These are phyloP conservation scores for Amphiura filiformis DNA, from an alignment of 35 echinoderm and acorn worm genomes.

Conservation along the genomic window DNA sequence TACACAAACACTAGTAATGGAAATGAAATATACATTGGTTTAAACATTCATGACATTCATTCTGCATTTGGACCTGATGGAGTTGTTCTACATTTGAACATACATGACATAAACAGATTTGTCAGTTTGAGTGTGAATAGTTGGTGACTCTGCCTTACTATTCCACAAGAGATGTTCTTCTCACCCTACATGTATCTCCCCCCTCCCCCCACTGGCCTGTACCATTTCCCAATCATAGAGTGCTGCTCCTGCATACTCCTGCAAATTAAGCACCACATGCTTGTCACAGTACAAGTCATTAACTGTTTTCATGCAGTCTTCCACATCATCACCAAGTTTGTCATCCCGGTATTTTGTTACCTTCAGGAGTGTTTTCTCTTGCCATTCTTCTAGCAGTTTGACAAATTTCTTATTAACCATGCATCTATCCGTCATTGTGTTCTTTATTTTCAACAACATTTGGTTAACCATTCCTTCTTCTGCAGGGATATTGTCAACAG, in stretches of 20 bases:
- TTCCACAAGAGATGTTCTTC: conserved; percentile 36
- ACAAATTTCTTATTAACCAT: conserved; percentile 53
- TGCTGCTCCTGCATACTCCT: too few relatives aligned
- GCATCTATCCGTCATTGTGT: conserved; percentile 58
- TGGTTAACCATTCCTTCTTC: not conserved
- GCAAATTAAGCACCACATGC: too few relatives aligned
- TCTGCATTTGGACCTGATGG: too few relatives aligned
- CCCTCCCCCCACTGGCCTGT: conserved; percentile 22
- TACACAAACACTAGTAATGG: too few relatives aligned
- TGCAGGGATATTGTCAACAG: not conserved
- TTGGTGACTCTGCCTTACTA: too few relatives aligned
- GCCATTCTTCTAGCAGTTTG: conserved; percentile 28
- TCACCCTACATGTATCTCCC: conserved; percentile 14
- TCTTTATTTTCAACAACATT: not conserved
- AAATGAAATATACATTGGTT: too few relatives aligned
- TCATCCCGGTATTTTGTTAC: conserved; percentile 36
- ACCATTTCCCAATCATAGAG: conserved; percentile 59
- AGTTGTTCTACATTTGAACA: too few relatives aligned
- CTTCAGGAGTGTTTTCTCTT: conserved; percentile 10
- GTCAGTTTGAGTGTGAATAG: too few relatives aligned
- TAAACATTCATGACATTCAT: too few relatives aligned
- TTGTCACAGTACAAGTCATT: too few relatives aligned
- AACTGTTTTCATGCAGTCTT: conserved; percentile 25
- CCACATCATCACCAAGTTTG: not conserved
- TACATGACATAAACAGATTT: too few relatives aligned